Percentiles rank a stretch among this genome's conserved stretches.
Conservation (phyloP, 1,140 invertebrate species). For the Conus betulinus region DNA sequence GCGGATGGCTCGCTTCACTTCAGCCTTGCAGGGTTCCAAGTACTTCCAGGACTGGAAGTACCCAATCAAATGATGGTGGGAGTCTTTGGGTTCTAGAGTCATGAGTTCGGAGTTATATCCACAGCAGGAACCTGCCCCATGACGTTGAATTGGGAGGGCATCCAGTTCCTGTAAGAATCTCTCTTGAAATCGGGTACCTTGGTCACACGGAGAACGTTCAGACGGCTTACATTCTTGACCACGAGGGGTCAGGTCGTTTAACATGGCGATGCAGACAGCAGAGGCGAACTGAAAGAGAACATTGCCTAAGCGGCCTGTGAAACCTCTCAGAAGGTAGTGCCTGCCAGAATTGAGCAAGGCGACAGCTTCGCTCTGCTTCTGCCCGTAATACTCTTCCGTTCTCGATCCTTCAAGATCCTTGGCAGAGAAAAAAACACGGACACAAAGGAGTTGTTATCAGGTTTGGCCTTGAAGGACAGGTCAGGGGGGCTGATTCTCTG, state of each 20-base stretch:
- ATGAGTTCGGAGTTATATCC: neutral
- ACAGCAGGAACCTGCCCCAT: neutral
- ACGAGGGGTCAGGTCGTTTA: constrained; percentile 35
- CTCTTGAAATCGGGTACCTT: no score
- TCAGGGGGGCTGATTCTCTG: no score
- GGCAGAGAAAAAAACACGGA: no score
- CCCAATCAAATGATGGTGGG: constrained; percentile 12
- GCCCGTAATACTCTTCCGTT: no score
- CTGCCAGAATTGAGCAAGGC: no score
- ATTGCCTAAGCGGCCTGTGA: constrained; percentile 45
- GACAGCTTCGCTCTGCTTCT: no score
- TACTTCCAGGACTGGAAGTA: constrained; percentile 54
- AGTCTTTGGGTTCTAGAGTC: neutral
- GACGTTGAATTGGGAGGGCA: neutral
- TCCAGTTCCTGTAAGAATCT: neutral
- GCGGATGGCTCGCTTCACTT: constrained; percentile 24
- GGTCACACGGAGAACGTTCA: neutral
- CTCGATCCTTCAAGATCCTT: no score
- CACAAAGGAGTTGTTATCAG: no score
- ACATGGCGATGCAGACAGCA: constrained; percentile 41
- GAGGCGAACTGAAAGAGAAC: constrained; percentile 59
- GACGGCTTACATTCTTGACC: neutral
- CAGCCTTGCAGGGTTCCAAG: constrained; percentile 37
- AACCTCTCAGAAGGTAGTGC: neutral
- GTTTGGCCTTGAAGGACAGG: no score